Conservation (phyloP, 2,797 vertebrate species). For the Tragelaphus eurycerus region DNA sequence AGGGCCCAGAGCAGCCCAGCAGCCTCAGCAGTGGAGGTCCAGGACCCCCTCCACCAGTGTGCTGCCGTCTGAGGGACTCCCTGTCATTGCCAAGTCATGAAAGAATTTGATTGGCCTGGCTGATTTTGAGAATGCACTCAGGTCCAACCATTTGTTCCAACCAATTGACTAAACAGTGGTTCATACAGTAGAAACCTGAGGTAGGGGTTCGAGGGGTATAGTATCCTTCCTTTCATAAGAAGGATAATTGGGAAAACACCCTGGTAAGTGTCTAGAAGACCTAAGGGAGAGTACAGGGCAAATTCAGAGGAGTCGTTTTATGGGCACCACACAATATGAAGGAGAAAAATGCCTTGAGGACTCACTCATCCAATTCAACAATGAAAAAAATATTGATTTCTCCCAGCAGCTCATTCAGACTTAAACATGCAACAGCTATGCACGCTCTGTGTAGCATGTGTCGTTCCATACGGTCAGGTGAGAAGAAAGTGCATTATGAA, state of each 20-base stretch:
- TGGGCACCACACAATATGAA: background rate
- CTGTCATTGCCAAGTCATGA: background rate
- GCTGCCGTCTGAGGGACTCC: background rate
- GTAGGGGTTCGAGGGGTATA: rapidly evolving
- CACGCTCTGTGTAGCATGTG: background rate
- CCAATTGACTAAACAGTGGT: rapidly evolving
- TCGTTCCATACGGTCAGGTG: background rate
- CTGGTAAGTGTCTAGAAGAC: background rate
- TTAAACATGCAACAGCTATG: background rate
- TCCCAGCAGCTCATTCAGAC: background rate
- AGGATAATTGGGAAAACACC: background rate
- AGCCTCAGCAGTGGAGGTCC: background rate
- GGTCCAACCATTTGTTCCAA: background rate
- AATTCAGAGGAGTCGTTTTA: background rate
- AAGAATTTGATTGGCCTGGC: background rate
- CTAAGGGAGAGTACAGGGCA: background rate
- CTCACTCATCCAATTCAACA: background rate
- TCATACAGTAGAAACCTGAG: background rate
- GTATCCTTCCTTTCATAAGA: background rate
- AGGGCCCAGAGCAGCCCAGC: rapidly evolving
- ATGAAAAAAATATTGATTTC: background rate
- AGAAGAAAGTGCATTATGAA: background rate
- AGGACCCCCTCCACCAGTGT: background rate
- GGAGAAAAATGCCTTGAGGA: background rate
- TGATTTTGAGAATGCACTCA: background rate